Evolutionary conservation across 2,113 vertebrate genomes (phyloP).

Genomic region (Pedetes capensis): DNA sequence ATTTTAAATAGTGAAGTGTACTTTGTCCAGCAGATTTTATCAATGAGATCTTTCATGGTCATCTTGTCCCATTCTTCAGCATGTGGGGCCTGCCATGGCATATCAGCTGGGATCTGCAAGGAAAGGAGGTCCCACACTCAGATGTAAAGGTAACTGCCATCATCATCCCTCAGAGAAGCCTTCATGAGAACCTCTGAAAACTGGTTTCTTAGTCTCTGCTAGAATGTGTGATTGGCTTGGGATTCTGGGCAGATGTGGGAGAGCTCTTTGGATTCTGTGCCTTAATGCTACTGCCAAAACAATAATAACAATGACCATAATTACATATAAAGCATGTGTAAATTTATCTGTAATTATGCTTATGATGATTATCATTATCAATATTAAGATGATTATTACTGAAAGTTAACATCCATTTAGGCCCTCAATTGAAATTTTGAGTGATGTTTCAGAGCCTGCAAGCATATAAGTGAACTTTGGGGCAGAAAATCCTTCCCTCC

Average conservation of each 20-base stretch:
- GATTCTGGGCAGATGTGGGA: neutral
- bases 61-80: slow-evolving; percentile 88
- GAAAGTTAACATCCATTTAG: slow-evolving; percentile 18
- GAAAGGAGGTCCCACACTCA: slow-evolving; percentile 38
- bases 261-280: neutral
- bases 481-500: neutral
- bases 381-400: neutral
- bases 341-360: neutral
- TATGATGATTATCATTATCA: neutral
- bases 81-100: slow-evolving; percentile 85
- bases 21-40: slow-evolving; percentile 89
- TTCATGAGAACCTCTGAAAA: slow-evolving; percentile 24
- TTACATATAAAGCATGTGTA: neutral
- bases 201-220: neutral
- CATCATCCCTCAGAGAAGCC: neutral
- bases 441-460: neutral
- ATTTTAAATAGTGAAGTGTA: slow-evolving; percentile 66
- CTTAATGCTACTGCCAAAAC: slow-evolving; percentile 16
- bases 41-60: slow-evolving; percentile 86
- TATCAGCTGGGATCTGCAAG: slow-evolving; percentile 86
- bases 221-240: neutral
- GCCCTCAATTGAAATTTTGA: neutral
- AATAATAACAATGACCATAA: neutral
- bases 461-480: neutral
- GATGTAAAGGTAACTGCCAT: neutral